These are phyloP conservation scores for Glaucomys volans DNA, from an alignment of 2,113 vertebrate species.

Conservation along the genomic window DNA sequence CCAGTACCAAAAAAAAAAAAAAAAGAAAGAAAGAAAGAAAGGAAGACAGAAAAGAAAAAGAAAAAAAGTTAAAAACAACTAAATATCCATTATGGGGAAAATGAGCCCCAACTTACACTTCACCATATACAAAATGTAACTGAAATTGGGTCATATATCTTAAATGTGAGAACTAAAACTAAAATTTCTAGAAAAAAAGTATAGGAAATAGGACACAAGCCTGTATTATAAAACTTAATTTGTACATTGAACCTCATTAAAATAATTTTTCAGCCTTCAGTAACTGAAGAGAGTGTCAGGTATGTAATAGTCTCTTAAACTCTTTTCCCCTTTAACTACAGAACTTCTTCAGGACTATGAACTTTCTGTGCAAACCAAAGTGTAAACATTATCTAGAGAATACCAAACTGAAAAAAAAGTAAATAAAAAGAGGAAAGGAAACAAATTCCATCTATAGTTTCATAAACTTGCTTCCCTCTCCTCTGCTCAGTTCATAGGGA, in stretches of 20 bases:
- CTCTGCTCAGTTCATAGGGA: not conserved
- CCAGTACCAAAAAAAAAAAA: too few species aligned
- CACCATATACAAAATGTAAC: not conserved
- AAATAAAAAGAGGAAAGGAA: not conserved
- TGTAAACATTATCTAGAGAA: not conserved
- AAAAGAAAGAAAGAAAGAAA: too few species aligned
- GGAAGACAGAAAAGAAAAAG: too few species aligned
- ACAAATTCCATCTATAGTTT: not conserved
- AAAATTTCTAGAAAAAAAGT: not conserved
- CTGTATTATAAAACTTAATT: constrained; percentile 20
- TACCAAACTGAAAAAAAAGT: not conserved
- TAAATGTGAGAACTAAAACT: constrained; percentile 10
- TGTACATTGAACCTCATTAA: constrained; percentile 16
- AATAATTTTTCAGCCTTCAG: constrained; percentile 1
- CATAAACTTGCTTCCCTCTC: not conserved
- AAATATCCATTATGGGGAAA: not conserved
- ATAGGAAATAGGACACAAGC: not conserved
- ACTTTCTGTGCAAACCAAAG: not conserved
- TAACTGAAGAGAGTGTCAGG: not conserved
- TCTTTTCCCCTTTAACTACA: not conserved
- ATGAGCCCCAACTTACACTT: not conserved
- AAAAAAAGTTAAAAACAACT: not conserved
- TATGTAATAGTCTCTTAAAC: not conserved
- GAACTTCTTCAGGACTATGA: not conserved
- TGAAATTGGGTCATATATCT: not conserved